Evolutionary conservation across 2,113 vertebrate species (phyloP), one percentile per base, ranked within the genome.

Genomic region (Peromyscus polionotus): DNA sequence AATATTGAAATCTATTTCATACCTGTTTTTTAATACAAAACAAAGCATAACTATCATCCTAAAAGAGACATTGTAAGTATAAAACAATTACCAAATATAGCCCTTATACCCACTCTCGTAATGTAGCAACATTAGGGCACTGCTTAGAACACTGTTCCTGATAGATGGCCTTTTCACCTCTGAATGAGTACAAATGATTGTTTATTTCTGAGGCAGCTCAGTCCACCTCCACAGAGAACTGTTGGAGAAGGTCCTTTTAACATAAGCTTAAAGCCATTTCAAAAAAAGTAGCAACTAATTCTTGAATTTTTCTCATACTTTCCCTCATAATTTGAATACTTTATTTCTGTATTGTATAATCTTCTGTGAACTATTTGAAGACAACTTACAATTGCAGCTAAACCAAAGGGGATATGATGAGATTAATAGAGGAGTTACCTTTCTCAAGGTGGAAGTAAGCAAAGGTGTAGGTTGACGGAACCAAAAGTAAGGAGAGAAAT

Each of bases 201-300:
- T 26, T 81, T 42, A 20, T 57, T 81, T 63, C 3, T 57, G 75
- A 88, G 51, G n/a, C 8, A 63, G 45, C 11, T 80, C 17, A 80
- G 75, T 91, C 20, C 0, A n/a, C 7, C 13, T 57, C 48, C 59
- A 48, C 81, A 83, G 12, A 92, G 36, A 11, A 33, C 12, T 42
- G 20, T 39, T 70, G 93, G 87, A 81, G 94, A 68, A 91, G 4
- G 20, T 51, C 75, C 85, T 93, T 57, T 94, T 93, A 93, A n/a
- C 31, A 42, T 81, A 94, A 91, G 42, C 20, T 28, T 75, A 39
- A 45, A 51, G n/a, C 72, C 22, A 67, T 51, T 45, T 76, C 22
- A 42, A 88, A 59, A 72, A 77, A 57, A 80, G 24, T 91, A 68
- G 14, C 68, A 42, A 80, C 45, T 59, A 68, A 9, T 94, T 97